A percentile compares a stretch with the other conserved stretches of the same genome.
Evolutionary conservation across 2,113 vertebrate species (phyloP).

Genomic region (Casuarius casuarius): DNA sequence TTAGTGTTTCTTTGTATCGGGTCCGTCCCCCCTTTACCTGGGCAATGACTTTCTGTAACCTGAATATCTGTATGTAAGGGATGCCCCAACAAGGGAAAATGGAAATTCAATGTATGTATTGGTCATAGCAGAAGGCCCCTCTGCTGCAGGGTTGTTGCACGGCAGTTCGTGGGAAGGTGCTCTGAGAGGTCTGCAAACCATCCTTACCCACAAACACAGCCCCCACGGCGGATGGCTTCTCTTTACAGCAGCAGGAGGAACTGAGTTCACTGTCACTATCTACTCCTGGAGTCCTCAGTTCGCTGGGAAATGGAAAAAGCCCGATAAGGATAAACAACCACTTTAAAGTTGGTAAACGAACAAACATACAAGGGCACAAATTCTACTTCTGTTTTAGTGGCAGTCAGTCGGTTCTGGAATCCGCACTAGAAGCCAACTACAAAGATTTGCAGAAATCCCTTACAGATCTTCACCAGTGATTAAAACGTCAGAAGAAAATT

Average conservation of each 20-base stretch:
- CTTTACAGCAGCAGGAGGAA: too few relatives aligned
- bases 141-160: not conserved
- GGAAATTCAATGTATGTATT: not conserved
- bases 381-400: too few relatives aligned
- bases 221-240: too few relatives aligned
- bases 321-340: not conserved
- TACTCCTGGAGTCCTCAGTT: not conserved
- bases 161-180: too few relatives aligned
- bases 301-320: not conserved
- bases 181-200: not conserved
- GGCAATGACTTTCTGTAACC: not conserved
- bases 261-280: not conserved
- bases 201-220: not conserved
- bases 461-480: not conserved
- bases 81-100: not conserved
- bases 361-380: too few relatives aligned
- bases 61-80: not conserved
- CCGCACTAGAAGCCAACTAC: not conserved
- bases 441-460: not conserved
- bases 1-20: not conserved
- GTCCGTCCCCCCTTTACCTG: not conserved
- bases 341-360: too few relatives aligned
- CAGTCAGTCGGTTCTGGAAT: too few relatives aligned
- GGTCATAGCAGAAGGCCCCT: accelerated
- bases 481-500: not conserved